Percentiles rank a stretch among this genome's conserved stretches.
These are phyloP conservation scores for Conomelus anceps DNA, from an alignment of 2,888 invertebrate species.

Conservation along the genomic window DNA sequence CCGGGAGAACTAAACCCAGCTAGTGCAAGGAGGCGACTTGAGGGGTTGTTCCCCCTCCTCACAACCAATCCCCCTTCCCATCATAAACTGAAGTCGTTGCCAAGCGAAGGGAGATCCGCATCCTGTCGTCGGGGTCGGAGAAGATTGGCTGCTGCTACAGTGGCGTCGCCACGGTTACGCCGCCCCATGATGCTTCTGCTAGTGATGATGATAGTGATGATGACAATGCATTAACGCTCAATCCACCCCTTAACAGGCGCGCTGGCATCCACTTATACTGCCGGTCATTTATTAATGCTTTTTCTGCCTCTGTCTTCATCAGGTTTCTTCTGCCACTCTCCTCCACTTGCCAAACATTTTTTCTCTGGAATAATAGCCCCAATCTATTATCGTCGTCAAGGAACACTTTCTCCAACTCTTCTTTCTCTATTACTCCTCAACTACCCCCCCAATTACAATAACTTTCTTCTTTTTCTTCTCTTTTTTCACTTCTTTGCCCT, in stretches of 20 bases:
- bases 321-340: conserved; percentile 4
- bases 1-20: background rate
- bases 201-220: background rate
- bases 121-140: background rate
- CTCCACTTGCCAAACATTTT: conserved; percentile 7
- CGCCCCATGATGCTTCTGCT: background rate
- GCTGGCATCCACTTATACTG: background rate
- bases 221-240: background rate
- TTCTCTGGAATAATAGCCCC: background rate
- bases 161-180: background rate
- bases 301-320: conserved; percentile 10
- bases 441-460: background rate
- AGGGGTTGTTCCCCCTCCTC: background rate
- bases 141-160: background rate
- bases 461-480: conserved; percentile 2
- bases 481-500: no score
- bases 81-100: background rate
- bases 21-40: background rate
- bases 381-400: conserved; percentile 1
- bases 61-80: conserved; percentile 15
- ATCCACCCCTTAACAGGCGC: background rate
- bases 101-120: conserved; percentile 6
- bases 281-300: background rate
- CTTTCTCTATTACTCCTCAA: background rate
- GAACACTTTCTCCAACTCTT: conserved; percentile 1